Percentiles rank a stretch among this genome's conserved stretches.
Evolutionary conservation across 2,797 vertebrate species (phyloP).

Genomic region (Masticophis lateralis): DNA sequence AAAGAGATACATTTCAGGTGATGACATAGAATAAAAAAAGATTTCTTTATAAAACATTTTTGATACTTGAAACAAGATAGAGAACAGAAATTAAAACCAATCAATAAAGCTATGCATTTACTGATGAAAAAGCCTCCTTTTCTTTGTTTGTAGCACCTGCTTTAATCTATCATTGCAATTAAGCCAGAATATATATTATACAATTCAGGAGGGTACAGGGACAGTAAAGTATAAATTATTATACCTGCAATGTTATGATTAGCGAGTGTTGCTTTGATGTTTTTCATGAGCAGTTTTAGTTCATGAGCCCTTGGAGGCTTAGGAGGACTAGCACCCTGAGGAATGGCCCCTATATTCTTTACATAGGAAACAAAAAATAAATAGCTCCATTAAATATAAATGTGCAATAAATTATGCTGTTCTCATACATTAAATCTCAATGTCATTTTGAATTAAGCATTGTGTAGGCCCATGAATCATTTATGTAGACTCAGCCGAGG

Average conservation of each 20-base stretch:
- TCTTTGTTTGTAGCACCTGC: not conserved
- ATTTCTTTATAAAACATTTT: not conserved
- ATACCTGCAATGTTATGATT: slow-evolving; percentile 81
- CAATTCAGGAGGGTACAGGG: not conserved
- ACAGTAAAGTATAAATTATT: not conserved
- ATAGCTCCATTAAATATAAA: not conserved
- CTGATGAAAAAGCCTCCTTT: not conserved
- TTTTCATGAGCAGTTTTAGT: slow-evolving; percentile 90
- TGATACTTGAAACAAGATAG: not conserved
- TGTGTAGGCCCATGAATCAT: not conserved
- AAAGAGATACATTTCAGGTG: not conserved
- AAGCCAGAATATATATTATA: not conserved
- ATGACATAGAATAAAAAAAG: not conserved
- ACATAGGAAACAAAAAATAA: slow-evolving; percentile 38
- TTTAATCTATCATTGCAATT: not conserved
- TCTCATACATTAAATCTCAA: not conserved
- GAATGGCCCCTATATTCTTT: slow-evolving; percentile 51
- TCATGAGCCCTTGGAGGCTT: slow-evolving; percentile 94
- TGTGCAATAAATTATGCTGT: not conserved
- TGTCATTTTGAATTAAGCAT: not conserved
- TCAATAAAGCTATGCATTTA: not conserved
- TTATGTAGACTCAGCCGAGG: not conserved
- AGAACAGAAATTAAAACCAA: not conserved
- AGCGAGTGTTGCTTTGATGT: slow-evolving; percentile 72
- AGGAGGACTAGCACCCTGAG: slow-evolving; percentile 81